These are phyloP conservation scores for Chionodraco myersi DNA, from an alignment of 2,113 vertebrate species.

Conservation along the genomic window DNA sequence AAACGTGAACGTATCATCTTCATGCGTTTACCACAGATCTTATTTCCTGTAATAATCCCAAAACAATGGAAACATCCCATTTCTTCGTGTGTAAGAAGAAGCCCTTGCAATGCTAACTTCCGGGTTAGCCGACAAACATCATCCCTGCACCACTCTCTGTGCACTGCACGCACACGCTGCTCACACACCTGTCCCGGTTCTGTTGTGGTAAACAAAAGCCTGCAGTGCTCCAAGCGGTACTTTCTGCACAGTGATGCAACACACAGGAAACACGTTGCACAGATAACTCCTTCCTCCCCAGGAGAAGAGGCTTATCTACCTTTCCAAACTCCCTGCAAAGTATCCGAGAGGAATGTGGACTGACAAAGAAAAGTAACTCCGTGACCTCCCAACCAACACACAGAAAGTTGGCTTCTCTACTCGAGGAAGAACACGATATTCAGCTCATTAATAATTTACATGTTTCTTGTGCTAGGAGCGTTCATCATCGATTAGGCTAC, in stretches of 20 bases:
- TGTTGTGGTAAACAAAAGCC: conserved; percentile 60
- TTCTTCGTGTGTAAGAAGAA: no score
- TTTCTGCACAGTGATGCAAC: conserved; percentile 68
- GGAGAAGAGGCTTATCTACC: conserved; percentile 33
- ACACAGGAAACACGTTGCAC: conserved; percentile 43
- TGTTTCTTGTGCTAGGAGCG: conserved; percentile 38
- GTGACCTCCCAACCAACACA: background rate
- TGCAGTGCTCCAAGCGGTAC: conserved; percentile 56
- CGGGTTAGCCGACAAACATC: no score
- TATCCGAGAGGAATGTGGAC: conserved; percentile 46
- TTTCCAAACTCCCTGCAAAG: conserved; percentile 37
- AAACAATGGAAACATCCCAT: no score
- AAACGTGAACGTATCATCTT: no score
- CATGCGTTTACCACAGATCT: no score
- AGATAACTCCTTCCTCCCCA: conserved; percentile 30
- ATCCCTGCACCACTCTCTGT: no score
- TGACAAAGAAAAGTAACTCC: conserved; percentile 18
- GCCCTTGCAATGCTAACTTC: no score
- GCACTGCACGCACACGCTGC: conserved; percentile 20
- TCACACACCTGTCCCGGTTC: conserved; percentile 44
- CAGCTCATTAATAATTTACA: conserved; percentile 74
- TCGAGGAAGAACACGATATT: conserved; percentile 63
- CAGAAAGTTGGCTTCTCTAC: conserved; percentile 22
- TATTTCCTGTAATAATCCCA: no score
- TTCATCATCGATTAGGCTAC: conserved; percentile 60